A percentile compares a stretch with the other conserved stretches of the same genome.
Evolutionary conservation across 2,888 invertebrate genomes (phyloP).

Genomic region (Erannis defoliaria): DNA sequence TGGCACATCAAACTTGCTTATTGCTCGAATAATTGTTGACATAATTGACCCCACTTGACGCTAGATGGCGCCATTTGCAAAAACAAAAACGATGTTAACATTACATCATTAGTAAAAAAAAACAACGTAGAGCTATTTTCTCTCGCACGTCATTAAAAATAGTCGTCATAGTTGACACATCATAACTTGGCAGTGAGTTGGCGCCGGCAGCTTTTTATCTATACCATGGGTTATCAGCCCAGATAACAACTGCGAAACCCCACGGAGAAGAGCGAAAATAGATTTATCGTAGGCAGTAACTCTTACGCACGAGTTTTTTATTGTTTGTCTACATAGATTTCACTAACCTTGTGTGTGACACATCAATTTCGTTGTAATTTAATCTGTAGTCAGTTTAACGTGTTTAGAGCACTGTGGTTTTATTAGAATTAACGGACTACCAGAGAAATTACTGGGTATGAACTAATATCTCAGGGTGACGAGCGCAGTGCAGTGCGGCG

Average conservation of each 20-base stretch:
- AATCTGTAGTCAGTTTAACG: background rate
- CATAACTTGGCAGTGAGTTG: background rate
- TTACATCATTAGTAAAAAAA: too few relatives aligned
- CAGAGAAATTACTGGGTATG: too few relatives aligned
- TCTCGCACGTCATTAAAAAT: background rate
- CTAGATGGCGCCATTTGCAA: conserved; percentile 21
- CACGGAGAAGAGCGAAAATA: conserved; percentile 23
- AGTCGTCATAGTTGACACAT: background rate
- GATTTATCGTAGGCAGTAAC: conserved; percentile 6
- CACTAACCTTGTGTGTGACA: conserved; percentile 1
- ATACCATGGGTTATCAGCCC: conserved; percentile 2
- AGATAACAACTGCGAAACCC: conserved; percentile 26
- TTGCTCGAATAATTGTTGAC: conserved; percentile 17
- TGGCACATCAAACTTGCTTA: conserved; percentile 9
- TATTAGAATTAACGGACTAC: too few relatives aligned
- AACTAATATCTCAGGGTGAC: too few relatives aligned
- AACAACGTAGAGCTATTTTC: too few relatives aligned
- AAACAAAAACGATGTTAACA: background rate
- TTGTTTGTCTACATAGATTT: background rate
- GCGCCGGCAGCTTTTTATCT: background rate
- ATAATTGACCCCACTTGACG: conserved; percentile 25
- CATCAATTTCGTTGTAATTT: background rate
- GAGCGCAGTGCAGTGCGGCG: too few relatives aligned
- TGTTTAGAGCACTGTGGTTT: background rate
- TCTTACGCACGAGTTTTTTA: conserved; percentile 13